These are phyloP conservation scores for Rhizomys pruinosus DNA, from an alignment of 2,113 vertebrate genomes.

Conservation along the genomic window DNA sequence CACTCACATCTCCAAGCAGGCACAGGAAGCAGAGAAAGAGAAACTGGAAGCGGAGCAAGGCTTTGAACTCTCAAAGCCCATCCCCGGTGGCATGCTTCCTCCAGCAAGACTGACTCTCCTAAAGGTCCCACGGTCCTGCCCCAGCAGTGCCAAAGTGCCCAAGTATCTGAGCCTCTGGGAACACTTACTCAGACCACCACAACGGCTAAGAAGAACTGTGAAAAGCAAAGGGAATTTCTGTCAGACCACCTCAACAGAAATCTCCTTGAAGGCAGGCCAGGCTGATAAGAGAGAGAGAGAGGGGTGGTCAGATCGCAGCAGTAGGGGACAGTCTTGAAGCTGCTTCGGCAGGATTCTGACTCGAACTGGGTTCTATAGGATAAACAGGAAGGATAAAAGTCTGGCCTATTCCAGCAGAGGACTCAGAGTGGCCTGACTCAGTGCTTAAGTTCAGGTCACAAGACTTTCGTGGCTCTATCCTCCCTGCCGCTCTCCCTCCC, in stretches of 20 bases:
- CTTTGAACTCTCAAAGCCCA: no score
- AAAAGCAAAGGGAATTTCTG: no score
- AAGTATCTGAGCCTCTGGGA: no score
- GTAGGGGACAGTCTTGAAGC: background rate
- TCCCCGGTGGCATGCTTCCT: no score
- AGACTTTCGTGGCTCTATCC: background rate
- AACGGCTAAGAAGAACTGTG: no score
- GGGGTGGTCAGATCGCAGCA: background rate
- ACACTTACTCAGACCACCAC: no score
- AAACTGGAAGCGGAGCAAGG: no score
- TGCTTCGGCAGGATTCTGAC: background rate
- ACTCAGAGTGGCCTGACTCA: background rate
- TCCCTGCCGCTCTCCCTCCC: background rate
- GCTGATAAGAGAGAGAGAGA: background rate
- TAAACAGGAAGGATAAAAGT: background rate
- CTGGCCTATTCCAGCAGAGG: background rate
- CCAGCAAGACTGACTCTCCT: no score
- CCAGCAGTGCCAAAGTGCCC: no score
- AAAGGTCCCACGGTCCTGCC: no score
- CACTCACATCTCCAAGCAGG: no score
- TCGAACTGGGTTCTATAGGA: background rate
- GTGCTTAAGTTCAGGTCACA: background rate
- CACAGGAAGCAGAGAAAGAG: no score
- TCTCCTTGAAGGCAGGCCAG: background rate
- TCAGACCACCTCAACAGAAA: background rate